Base-by-base conservation (phyloP, 1,140 invertebrate genomes). In the Triops longicaudatus region DNA sequence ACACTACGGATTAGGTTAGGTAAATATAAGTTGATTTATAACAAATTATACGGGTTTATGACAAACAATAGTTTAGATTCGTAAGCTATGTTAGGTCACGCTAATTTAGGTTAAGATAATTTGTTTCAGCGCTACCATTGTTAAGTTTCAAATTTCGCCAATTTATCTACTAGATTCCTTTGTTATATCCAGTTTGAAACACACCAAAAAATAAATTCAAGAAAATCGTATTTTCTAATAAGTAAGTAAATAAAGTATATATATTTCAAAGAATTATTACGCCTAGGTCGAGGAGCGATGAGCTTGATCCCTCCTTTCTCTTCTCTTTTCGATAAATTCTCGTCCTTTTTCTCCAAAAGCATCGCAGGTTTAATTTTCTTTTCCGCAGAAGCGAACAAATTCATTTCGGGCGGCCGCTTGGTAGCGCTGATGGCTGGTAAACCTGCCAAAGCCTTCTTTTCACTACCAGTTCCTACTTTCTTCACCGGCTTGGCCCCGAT, bases 241-340 rank as follows among this genome's bases (percentile, higher is more conserved):
- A 44, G 5, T 44, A 11, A 12, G 5, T 44, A 11, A 0, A 44
- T 17, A 17, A 1, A 44, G 17, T 1, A 17, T 4, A 17, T 12
- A 44, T 12, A 12, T 44, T 17, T 17, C 50, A 72, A 22, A 12
- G 87, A 86, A 92, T 93, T 4, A 37, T 93, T 90, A 95, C 94
- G 91, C 89, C 93, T 94, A 78, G 91, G 91, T 88, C 94, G 94
- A 78, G 92, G 87, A 79, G 93, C 89, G 81, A 94, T 94, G 72
- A 94, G 84, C 87, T 95, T 95, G 79, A 93, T 93, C 77, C 89
- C 86, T 78, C 91, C 91, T 72, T 90, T 90, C 82, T 91, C 89
- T 81, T 93, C 91, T 63, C 50, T 63, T 17, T 63, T 63, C 5
- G n/a, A 9, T 14, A 22, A 5, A 63, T 63, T 63, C 14, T 88